These are phyloP conservation scores for Heterohyrax brucei DNA, from an alignment of 2,797 vertebrate genomes.

Conservation along the genomic window DNA sequence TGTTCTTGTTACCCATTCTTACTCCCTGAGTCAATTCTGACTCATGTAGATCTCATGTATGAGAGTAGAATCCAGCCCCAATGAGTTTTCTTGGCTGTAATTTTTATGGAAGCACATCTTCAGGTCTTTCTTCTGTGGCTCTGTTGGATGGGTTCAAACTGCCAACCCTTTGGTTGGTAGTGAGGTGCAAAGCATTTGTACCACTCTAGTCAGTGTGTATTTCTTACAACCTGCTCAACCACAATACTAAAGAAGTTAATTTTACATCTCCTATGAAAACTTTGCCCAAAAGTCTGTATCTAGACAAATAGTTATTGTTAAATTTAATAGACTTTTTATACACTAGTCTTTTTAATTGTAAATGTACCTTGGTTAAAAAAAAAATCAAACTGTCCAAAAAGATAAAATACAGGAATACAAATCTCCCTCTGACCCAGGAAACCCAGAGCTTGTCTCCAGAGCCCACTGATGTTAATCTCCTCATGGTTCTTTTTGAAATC, in stretches of 20 bases:
- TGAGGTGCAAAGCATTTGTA: too few species aligned
- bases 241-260: conserved; percentile 28
- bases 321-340: conserved; percentile 32
- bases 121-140: too few species aligned
- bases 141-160: too few species aligned
- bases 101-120: too few species aligned
- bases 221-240: background rate
- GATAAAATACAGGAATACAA: background rate
- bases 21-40: too few species aligned
- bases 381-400: conserved; percentile 3
- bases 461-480: background rate
- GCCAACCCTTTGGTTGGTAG: too few species aligned
- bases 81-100: too few species aligned
- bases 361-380: background rate
- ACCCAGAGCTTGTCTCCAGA: background rate
- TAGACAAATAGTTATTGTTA: conserved; percentile 33
- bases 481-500: background rate
- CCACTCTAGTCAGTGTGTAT: background rate
- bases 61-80: too few species aligned
- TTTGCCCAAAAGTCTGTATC: conserved; percentile 13
- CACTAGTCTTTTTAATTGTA: background rate
- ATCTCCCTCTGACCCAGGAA: background rate
- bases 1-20: too few species aligned
- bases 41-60: too few species aligned
- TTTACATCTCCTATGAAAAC: conserved; percentile 32